Evolutionary conservation across 1,140 invertebrate genomes (phyloP).

Genomic region (Manduca sexta): DNA sequence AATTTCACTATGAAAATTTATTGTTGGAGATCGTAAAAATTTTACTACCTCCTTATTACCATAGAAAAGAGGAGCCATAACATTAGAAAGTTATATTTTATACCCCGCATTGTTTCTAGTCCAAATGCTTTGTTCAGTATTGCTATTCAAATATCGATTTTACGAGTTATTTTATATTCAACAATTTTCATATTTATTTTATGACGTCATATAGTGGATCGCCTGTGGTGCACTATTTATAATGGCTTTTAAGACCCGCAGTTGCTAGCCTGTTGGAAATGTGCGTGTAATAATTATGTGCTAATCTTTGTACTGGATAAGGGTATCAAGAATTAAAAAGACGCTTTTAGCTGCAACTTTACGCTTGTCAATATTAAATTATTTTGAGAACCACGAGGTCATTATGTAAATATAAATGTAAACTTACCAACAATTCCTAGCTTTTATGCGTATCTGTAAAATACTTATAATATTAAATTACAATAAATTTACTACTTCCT

Average conservation of each 20-base stretch:
- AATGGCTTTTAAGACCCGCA: neutral
- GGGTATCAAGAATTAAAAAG: too few species aligned
- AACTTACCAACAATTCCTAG: too few species aligned
- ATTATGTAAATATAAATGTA: too few species aligned
- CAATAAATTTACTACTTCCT: too few species aligned
- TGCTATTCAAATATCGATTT: constrained; percentile 15
- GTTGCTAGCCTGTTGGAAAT: neutral
- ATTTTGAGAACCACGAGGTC: too few species aligned
- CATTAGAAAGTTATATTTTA: constrained; percentile 44
- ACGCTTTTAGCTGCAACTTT: too few species aligned
- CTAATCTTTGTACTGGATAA: too few species aligned
- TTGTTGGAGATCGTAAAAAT: constrained; percentile 35
- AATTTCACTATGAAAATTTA: constrained; percentile 23
- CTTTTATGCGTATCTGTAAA: too few species aligned
- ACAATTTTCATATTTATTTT: constrained; percentile 14
- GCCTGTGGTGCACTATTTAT: constrained; percentile 1
- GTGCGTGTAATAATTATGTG: too few species aligned
- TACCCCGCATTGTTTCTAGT: constrained; percentile 39
- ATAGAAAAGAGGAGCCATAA: constrained; percentile 47
- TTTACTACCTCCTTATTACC: constrained; percentile 43
- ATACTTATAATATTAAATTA: too few species aligned
- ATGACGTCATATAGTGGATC: constrained; percentile 4
- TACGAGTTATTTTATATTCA: constrained; percentile 18
- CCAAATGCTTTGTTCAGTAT: constrained; percentile 17
- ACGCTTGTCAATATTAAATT: too few species aligned